phyloP scores from a whole-genome alignment of 1,140 invertebrate species.

The Drosophila lacteicornis region DNA sequence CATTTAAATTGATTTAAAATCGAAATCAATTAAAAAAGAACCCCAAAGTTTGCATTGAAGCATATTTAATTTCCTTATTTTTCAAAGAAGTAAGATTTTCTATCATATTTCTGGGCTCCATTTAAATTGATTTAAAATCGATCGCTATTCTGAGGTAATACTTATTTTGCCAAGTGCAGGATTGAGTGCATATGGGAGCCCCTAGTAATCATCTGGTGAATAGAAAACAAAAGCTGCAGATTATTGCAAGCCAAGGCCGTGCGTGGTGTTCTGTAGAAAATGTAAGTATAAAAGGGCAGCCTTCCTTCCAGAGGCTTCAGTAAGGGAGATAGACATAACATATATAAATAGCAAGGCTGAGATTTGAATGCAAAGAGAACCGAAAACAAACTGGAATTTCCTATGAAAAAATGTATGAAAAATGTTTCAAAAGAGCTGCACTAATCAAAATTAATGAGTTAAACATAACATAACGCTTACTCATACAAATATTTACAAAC shows the following conservation, averaged over 20 bases:
- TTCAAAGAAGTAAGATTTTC: too few species aligned
- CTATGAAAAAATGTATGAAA: not conserved
- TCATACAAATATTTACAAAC: too few species aligned
- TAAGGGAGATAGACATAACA: not conserved
- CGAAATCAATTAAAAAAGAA: not conserved
- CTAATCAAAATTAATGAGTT: not conserved
- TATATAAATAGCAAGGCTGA: not conserved
- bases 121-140: constrained; percentile 1
- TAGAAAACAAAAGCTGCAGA: constrained; percentile 33
- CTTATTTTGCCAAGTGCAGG: not conserved
- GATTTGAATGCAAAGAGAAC: not conserved
- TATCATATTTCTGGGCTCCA: too few species aligned
- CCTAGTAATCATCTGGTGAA: constrained; percentile 22
- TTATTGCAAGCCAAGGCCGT: constrained; percentile 12
- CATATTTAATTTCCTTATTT: too few species aligned
- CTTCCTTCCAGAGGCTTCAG: not conserved
- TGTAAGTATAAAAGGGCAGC: not conserved
- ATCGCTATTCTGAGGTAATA: not conserved
- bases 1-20: not conserved
- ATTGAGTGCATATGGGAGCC: constrained; percentile 25
- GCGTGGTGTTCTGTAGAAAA: not conserved
- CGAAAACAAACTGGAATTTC: not conserved
- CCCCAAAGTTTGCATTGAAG: too few species aligned
- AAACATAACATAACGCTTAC: too few species aligned
- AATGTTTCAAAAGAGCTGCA: too few species aligned